Evolutionary conservation across 2,113 vertebrate genomes (phyloP).

Genomic region (Hyaena hyaena): DNA sequence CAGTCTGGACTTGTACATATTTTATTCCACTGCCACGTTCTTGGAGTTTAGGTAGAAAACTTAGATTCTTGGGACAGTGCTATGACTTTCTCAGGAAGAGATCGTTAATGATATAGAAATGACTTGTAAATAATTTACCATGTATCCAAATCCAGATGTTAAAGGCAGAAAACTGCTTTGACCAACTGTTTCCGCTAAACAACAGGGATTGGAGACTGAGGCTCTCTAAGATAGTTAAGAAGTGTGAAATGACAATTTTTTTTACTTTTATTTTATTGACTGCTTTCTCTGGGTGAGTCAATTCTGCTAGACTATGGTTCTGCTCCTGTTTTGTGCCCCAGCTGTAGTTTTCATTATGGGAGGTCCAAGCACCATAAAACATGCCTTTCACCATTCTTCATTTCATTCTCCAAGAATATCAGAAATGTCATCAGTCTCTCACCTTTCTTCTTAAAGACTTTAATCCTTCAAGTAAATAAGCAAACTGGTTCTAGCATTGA

Average conservation of each 20-base stretch:
- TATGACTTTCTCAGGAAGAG: neutral
- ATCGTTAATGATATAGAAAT: neutral
- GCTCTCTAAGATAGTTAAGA: neutral
- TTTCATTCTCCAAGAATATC: constrained; percentile 45
- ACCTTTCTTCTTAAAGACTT: constrained; percentile 60
- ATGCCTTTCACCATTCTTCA: neutral
- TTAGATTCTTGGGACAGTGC: neutral
- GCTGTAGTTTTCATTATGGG: neutral
- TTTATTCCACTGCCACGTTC: neutral
- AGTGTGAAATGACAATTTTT: neutral
- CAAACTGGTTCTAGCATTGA: constrained; percentile 46
- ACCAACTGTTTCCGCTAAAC: neutral
- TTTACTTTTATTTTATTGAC: neutral
- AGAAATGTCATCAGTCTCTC: constrained; percentile 66
- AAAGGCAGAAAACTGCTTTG: neutral
- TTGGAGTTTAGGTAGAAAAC: neutral
- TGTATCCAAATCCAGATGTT: neutral
- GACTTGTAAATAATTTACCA: neutral
- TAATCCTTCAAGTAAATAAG: constrained; percentile 71
- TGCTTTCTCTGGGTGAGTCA: neutral
- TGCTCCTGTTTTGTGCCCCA: neutral
- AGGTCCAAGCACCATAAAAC: neutral
- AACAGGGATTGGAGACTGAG: neutral
- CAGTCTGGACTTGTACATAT: neutral
- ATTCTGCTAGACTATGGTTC: neutral